These are phyloP conservation scores for Papilio helenus DNA, from an alignment of 1,140 invertebrate species.

Conservation along the genomic window DNA sequence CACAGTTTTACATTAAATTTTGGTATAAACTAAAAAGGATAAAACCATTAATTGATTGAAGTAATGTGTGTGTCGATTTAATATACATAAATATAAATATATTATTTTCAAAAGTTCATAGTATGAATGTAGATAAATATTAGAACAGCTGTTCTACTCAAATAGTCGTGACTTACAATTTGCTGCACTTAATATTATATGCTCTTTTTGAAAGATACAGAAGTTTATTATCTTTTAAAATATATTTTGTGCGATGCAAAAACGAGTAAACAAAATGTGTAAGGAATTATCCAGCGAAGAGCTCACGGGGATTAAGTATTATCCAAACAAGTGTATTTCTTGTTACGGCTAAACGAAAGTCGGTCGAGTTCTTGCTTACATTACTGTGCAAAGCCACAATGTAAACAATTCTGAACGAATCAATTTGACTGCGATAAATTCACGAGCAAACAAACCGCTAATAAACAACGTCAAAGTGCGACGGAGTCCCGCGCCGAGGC, in stretches of 20 bases:
- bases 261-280: constrained; percentile 11
- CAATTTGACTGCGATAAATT: constrained; percentile 35
- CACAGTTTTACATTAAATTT: not conserved
- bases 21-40: not conserved
- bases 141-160: not conserved
- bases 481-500: constrained; percentile 17
- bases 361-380: constrained; percentile 22
- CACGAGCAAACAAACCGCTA: constrained; percentile 33
- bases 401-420: constrained; percentile 35
- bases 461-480: constrained; percentile 36
- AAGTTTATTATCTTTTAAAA: not conserved
- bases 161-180: not conserved
- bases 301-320: constrained; percentile 4
- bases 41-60: not conserved
- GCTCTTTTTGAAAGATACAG: not conserved
- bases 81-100: not conserved
- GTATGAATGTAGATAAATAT: no score
- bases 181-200: not conserved
- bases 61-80: not conserved
- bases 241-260: not conserved
- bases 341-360: constrained; percentile 5
- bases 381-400: constrained; percentile 30
- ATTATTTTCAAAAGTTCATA: not conserved
- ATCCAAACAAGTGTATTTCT: constrained; percentile 14
- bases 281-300: not conserved